Evolutionary conservation across 2,797 vertebrate genomes (phyloP), one percentile per base, ranked within the genome.

Genomic region (Xyrichtys novacula): DNA sequence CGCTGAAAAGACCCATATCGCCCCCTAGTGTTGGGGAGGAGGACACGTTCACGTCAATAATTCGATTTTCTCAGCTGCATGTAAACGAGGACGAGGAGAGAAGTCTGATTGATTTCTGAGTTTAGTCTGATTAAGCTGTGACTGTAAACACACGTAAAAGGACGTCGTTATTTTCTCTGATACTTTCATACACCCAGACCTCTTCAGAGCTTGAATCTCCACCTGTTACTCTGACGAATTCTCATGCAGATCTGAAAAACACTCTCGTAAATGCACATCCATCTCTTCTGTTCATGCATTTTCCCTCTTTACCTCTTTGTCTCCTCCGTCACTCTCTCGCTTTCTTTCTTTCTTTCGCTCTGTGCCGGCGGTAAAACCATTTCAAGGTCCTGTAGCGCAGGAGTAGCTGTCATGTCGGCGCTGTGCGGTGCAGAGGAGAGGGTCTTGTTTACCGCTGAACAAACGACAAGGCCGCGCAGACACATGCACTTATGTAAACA

Each of bases 331-430:
- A 5, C 40, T 59, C 49, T 29, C 25, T 46, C 39, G 14, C 20
- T 19, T 38, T 40, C 39, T 48, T 12, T 29, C 53, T 22, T 16
- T 59, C 32, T 23, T 23, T 58, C 6, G 0, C 40, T 36, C 32
- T 61, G 16, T 44, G 55, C 43, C 48, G 40, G 61, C 46, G 71
- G 58, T 62, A 57, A 84, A 81, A 77, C 71, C 58, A 61, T 78
- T 72, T 83, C 79, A 71, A 61, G 58, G 64, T 76, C 65, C 43
- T 63, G 20, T 34, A 66, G 59, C 69, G 58, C 68, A 64, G 34
- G 26, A 62, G 36, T 22, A 42, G 70, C 59, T 80, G 79, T 82
- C 72, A 15, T 57, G 75, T 73, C 50, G 29, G 50, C 7, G 56
- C 78, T 28, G 8, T 9, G 25, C 42, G 52, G 40, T 34, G 44